These are phyloP conservation scores for Hystrix cristata DNA, from an alignment of 2,113 vertebrate species.

Conservation along the genomic window DNA sequence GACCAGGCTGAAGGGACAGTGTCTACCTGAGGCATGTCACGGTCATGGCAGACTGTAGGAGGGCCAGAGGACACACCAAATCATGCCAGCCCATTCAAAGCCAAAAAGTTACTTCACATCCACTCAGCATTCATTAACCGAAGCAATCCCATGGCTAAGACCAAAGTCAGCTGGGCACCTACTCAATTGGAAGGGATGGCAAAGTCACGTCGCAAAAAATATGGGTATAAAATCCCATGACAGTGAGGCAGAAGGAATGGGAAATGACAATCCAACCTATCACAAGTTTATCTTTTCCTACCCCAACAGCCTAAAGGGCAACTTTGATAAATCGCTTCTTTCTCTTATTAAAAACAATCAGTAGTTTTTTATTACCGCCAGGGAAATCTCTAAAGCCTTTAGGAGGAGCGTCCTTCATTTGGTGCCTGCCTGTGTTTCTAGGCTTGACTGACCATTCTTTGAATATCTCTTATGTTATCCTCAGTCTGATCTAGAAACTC, in stretches of 20 bases:
- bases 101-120: not conserved
- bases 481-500: not conserved
- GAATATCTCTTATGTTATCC: rapidly evolving
- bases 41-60: rapidly evolving
- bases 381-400: not conserved
- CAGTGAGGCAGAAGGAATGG: too few relatives aligned
- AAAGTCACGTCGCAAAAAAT: not conserved
- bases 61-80: too few relatives aligned
- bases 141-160: not conserved
- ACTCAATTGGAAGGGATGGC: too few relatives aligned
- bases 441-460: too few relatives aligned
- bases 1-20: not conserved
- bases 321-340: not conserved
- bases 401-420: not conserved
- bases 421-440: not conserved
- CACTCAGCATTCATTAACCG: rapidly evolving
- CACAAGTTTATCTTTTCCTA: too few relatives aligned
- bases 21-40: not conserved
- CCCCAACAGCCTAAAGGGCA: not conserved
- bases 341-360: not conserved
- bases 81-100: rapidly evolving
- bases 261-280: rapidly evolving
- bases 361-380: not conserved
- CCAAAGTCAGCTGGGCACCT: too few relatives aligned
- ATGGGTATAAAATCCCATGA: rapidly evolving